Evolutionary conservation across 1,140 invertebrate genomes (phyloP), one percentile per base, ranked within the genome.

Genomic region (Cotesia chilonis): DNA sequence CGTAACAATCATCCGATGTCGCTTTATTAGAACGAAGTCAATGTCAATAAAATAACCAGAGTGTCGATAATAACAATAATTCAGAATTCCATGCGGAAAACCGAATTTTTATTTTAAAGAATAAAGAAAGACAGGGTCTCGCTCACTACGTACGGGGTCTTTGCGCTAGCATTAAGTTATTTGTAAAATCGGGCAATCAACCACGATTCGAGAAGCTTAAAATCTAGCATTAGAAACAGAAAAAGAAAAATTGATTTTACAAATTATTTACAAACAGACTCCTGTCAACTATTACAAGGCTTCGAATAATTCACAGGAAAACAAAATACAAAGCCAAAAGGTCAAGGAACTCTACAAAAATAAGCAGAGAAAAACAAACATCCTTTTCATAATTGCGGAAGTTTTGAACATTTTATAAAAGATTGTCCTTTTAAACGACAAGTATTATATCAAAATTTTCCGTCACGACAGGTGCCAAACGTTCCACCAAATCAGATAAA

Each of bases 181-280:
- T 61, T 35, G 68, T 70, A 1, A 70, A 35, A 61, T 35, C 68
- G n/a, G 28, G 57, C 4, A 70, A 28, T 57, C 68, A 47, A 5
- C 7, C 41, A 70, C 57, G 10, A 61, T 61, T 47, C 37, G 68
- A 12, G 38, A 70, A 47, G 57, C 68, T 51, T 57, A 61, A n/a
- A 70, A 70, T 51, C 47, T n/a, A 61, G 68, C 59, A 4, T 28
- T 70, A 28, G 68, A 70, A 60, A 70, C 57, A 7, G 68, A 70
- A 70, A 63, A 61, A 41, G 57, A 70, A 61, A 36, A 61, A 61
- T 3, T 6, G 12, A 61, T 61, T 17, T 61, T 57, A 2, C 68
- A 38, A 14, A 7, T 28, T 4, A 4, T 70, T 4, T 70, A 57
- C 9, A 41, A 57, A 64, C 57, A 35, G 12, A 51, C 38, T 28